Evolutionary conservation across 2,888 invertebrate species (phyloP).

Genomic region (Bimastos eiseni): DNA sequence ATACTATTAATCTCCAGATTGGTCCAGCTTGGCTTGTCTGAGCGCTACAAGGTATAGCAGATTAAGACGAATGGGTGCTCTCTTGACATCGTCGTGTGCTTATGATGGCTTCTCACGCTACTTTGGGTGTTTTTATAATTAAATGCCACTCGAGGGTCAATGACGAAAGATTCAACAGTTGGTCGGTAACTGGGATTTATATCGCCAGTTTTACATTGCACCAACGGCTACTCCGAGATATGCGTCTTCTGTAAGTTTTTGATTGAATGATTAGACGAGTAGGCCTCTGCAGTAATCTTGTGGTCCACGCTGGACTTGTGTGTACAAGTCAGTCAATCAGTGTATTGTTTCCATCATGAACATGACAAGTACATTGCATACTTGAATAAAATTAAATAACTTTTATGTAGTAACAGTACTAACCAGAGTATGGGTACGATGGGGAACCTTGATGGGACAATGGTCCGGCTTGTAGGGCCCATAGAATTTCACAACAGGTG

Average conservation of each 20-base stretch:
- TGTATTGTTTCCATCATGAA: too few relatives aligned
- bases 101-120: background rate
- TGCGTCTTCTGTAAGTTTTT: background rate
- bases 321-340: too few relatives aligned
- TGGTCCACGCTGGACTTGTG: background rate
- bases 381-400: too few relatives aligned
- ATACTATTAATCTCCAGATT: background rate
- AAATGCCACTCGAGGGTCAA: background rate
- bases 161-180: background rate
- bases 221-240: background rate
- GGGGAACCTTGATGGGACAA: too few relatives aligned
- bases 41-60: background rate
- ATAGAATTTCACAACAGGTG: too few relatives aligned
- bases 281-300: background rate
- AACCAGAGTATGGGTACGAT: too few relatives aligned
- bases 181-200: background rate
- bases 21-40: background rate
- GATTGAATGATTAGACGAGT: background rate
- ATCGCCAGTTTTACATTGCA: background rate
- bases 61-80: background rate
- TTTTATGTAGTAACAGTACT: too few relatives aligned
- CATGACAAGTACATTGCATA: too few relatives aligned
- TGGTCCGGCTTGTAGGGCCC: too few relatives aligned
- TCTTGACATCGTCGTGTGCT: background rate
- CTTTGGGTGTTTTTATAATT: background rate